These are phyloP conservation scores for Myocastor coypus DNA, from an alignment of 2,113 vertebrate species.

Conservation along the genomic window DNA sequence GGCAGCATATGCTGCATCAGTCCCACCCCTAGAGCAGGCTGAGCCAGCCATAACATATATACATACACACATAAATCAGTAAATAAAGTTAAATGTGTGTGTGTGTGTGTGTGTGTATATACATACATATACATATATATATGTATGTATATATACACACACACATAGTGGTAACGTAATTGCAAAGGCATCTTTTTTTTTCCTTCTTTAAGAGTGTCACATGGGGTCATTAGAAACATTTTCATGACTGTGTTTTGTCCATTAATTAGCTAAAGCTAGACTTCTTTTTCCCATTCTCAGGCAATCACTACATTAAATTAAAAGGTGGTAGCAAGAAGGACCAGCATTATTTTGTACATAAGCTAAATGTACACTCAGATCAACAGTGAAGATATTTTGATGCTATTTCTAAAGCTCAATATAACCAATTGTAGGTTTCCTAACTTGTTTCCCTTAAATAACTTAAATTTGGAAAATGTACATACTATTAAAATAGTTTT, in stretches of 20 bases:
- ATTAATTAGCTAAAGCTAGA: slow-evolving; percentile 2
- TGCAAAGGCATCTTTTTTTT: slow-evolving; percentile 43
- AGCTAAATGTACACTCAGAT: slow-evolving; percentile 61
- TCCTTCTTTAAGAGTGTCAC: slow-evolving; percentile 20
- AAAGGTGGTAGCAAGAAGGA: slow-evolving; percentile 39
- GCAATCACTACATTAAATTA: slow-evolving; percentile 48
- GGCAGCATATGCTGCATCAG: too few species aligned
- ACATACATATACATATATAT: too few species aligned
- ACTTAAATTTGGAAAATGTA: slow-evolving; percentile 43
- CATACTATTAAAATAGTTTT: neutral
- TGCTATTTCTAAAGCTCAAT: slow-evolving; percentile 53
- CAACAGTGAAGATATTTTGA: slow-evolving; percentile 36
- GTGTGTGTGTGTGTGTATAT: too few species aligned
- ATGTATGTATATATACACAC: too few species aligned
- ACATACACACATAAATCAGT: too few species aligned
- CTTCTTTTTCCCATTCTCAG: neutral
- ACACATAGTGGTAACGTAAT: neutral
- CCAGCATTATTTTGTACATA: neutral
- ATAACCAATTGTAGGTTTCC: slow-evolving; percentile 42
- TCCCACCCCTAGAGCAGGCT: too few species aligned
- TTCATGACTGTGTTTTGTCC: slow-evolving; percentile 27
- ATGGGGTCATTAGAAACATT: slow-evolving; percentile 32
- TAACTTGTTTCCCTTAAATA: slow-evolving; percentile 59
- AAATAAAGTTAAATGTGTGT: too few species aligned
- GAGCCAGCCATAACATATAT: too few species aligned